Conservation (phyloP, 1,140 invertebrate species). For the Delia radicum region DNA sequence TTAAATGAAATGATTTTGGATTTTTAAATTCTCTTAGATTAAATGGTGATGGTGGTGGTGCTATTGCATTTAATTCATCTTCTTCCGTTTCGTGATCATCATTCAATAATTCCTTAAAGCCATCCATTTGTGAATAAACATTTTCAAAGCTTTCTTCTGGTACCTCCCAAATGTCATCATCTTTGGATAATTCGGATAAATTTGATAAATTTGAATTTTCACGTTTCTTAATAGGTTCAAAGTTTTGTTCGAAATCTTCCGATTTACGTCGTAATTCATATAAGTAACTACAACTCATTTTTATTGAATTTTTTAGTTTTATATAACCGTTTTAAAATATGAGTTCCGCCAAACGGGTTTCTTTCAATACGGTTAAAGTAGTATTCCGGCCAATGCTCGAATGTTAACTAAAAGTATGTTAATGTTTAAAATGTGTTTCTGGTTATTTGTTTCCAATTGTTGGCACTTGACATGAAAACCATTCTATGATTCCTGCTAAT, state of each 20-base stretch:
- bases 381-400: background rate
- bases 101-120: background rate
- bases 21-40: background rate
- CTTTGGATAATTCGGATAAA: background rate
- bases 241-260: background rate
- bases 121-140: background rate
- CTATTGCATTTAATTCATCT: background rate
- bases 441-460: background rate
- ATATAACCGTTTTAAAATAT: background rate
- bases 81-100: background rate
- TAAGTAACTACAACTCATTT: background rate
- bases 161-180: conserved; percentile 10
- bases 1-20: background rate
- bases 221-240: background rate
- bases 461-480: background rate
- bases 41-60: background rate
- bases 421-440: background rate
- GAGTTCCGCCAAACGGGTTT: no score
- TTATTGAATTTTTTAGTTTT: background rate
- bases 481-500: background rate
- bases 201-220: background rate
- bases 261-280: conserved; percentile 3
- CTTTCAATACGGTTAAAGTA: background rate
- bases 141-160: conserved; percentile 16
- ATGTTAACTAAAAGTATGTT: conserved; percentile 11